A percentile compares a stretch with the other conserved stretches of the same genome.
These are phyloP conservation scores for Gryllus bimaculatus DNA, from an alignment of 1,140 invertebrate species.

Conservation along the genomic window DNA sequence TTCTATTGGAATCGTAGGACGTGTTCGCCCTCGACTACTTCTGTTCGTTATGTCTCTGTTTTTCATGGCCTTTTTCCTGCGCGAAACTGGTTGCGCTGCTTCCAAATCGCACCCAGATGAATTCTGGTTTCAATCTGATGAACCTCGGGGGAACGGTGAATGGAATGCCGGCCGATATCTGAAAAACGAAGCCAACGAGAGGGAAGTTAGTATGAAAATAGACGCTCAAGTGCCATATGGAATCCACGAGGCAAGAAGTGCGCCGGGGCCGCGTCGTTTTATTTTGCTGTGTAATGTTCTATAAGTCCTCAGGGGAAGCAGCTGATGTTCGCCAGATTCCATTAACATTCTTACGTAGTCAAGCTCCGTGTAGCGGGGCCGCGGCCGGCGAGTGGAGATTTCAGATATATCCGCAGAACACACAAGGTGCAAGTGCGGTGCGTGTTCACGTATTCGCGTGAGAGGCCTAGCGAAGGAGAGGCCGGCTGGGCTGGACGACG, in stretches of 20 bases:
- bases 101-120: background rate
- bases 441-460: background rate
- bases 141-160: background rate
- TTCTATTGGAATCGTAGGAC: background rate
- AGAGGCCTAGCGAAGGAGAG: background rate
- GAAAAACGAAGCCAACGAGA: background rate
- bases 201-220: background rate
- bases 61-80: background rate
- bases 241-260: background rate
- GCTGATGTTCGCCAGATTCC: background rate
- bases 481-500: too few species aligned
- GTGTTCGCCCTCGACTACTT: background rate
- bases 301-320: background rate
- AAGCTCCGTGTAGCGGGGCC: too few species aligned
- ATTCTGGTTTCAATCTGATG: background rate
- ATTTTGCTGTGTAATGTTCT: background rate
- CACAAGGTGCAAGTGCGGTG: background rate
- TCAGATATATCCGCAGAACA: background rate
- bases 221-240: background rate
- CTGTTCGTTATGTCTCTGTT: constrained; percentile 1
- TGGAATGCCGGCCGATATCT: background rate
- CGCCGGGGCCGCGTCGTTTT: background rate
- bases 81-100: background rate
- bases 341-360: background rate
- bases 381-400: background rate